Evolutionary conservation across 2,113 vertebrate genomes (phyloP).

Genomic region (Lepidothrix coronata): DNA sequence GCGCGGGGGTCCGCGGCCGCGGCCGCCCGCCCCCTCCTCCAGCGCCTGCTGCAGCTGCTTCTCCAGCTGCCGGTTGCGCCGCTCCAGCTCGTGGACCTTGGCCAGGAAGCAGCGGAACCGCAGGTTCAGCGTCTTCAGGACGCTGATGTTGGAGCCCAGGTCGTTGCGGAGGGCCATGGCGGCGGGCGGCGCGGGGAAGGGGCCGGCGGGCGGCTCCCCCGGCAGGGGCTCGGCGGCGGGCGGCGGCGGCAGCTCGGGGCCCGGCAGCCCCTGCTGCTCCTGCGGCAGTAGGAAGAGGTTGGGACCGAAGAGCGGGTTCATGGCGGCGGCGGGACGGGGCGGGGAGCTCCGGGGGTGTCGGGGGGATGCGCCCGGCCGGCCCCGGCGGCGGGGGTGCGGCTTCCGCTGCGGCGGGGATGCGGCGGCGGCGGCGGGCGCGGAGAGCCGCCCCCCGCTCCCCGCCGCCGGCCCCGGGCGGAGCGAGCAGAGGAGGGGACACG

Average conservation of each 20-base stretch:
- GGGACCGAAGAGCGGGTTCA: constrained; percentile 89
- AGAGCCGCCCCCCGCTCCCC: neutral
- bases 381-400: neutral
- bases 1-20: constrained; percentile 67
- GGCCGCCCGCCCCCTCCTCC: constrained; percentile 63
- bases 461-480: neutral
- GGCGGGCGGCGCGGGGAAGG: constrained; percentile 77
- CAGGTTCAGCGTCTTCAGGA: constrained; percentile 93
- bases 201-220: constrained; percentile 43
- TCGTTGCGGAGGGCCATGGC: constrained; percentile 95
- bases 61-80: constrained; percentile 91
- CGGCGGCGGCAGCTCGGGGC: constrained; percentile 31
- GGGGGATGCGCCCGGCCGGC: neutral
- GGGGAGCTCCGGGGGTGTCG: neutral
- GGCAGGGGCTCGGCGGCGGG: constrained; percentile 42
- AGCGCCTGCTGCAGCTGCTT: constrained; percentile 92
- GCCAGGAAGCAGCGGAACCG: constrained; percentile 95
- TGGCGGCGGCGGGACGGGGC: constrained; percentile 63
- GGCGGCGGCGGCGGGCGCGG: constrained; percentile 54
- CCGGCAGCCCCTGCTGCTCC: constrained; percentile 75
- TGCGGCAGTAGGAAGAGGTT: constrained; percentile 80
- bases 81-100: constrained; percentile 94
- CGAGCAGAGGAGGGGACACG: neutral
- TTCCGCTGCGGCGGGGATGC: neutral
- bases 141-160: constrained; percentile 95